These are phyloP conservation scores for Aphaenogaster ashmeadi DNA, from an alignment of 1,140 invertebrate genomes.

Conservation along the genomic window DNA sequence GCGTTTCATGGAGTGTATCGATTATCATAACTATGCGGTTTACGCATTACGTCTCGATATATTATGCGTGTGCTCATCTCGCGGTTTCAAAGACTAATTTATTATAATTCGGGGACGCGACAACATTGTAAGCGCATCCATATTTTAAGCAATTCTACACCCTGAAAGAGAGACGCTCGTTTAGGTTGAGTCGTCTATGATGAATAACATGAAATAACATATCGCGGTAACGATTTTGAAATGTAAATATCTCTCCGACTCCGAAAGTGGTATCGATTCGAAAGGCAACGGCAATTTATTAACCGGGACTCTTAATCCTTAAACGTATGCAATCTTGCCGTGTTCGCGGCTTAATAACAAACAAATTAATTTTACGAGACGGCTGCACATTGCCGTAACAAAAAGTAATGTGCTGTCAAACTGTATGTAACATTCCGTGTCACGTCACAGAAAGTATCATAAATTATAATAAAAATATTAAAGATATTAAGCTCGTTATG, in stretches of 20 bases:
- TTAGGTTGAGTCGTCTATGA: conserved; percentile 14
- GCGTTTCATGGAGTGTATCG: conserved; percentile 53
- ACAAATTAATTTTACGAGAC: conserved; percentile 29
- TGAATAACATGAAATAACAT: neutral
- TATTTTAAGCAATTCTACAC: conserved; percentile 25
- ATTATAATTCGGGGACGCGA: conserved; percentile 54
- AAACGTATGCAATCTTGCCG: neutral
- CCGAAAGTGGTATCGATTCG: neutral
- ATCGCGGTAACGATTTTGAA: neutral
- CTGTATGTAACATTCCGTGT: no score
- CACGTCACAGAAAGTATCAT: neutral
- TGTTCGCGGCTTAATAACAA: conserved; percentile 5
- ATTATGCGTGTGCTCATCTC: conserved; percentile 49
- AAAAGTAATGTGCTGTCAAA: neutral
- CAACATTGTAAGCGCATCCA: conserved; percentile 7
- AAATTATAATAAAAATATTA: no score
- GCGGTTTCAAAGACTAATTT: conserved; percentile 49
- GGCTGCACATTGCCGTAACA: neutral
- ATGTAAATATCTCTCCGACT: conserved; percentile 15
- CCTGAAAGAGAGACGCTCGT: neutral
- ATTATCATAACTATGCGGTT: conserved; percentile 57
- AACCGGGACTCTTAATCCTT: conserved; percentile 16
- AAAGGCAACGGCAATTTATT: conserved; percentile 31
- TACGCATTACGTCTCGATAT: conserved; percentile 49
- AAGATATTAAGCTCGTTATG: no score